Conservation (phyloP, 2,797 vertebrate species). For the Cottoperca gobio region DNA sequence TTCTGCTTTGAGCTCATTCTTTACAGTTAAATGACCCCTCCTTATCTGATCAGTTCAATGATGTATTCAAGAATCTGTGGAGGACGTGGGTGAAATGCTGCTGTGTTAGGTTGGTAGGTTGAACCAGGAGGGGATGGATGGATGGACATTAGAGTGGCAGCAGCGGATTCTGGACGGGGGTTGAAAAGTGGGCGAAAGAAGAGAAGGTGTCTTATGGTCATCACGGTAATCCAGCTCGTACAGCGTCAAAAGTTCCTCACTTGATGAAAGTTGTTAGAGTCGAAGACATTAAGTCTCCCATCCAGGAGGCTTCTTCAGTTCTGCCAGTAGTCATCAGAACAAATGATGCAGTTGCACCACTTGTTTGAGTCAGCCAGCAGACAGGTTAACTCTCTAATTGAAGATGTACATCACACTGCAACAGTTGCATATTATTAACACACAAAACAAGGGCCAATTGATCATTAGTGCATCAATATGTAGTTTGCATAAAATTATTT, state of each 20-base stretch:
- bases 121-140: background rate
- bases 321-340: slow-evolving; percentile 39
- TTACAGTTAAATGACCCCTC: background rate
- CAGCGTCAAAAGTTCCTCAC: too few species aligned
- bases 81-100: background rate
- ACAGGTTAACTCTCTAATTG: slow-evolving; percentile 86
- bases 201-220: background rate
- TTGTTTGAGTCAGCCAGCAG: slow-evolving; percentile 84
- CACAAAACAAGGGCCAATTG: slow-evolving; percentile 92
- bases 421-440: slow-evolving; percentile 97
- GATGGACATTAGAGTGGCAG: background rate
- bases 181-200: background rate
- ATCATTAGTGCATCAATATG: slow-evolving; percentile 95
- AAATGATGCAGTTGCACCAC: slow-evolving; percentile 69
- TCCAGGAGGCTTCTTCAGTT: background rate
- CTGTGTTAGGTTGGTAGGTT: background rate
- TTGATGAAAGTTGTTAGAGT: slow-evolving; percentile 14
- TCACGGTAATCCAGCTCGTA: background rate
- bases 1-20: background rate
- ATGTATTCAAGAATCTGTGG: background rate
- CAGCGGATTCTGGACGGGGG: background rate
- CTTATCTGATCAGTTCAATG: background rate
- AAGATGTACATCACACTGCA: slow-evolving; percentile 91
- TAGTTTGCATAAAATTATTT: slow-evolving; percentile 97
- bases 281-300: background rate